These are phyloP conservation scores for Junco hyemalis DNA, from an alignment of 2,113 vertebrate species.

Conservation along the genomic window DNA sequence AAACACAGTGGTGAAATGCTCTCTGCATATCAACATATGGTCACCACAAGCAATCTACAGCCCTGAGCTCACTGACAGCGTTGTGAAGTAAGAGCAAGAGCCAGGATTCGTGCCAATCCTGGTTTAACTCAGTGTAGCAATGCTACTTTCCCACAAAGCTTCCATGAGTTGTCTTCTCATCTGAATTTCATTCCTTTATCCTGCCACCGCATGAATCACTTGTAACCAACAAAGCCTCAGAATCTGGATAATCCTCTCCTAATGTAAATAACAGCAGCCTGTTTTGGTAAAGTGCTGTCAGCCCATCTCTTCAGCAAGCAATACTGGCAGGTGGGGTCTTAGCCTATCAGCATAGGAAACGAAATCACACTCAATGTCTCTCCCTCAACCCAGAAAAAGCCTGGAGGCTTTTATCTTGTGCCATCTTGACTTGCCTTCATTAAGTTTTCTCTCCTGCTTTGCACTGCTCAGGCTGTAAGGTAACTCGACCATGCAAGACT, in stretches of 20 bases:
- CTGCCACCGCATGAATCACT: not conserved
- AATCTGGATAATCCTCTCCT: not conserved
- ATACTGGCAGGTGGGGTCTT: not conserved
- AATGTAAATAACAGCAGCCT: not conserved
- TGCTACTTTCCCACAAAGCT: not conserved
- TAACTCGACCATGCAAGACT: slow-evolving; percentile 10
- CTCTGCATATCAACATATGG: not conserved
- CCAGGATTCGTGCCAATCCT: not conserved
- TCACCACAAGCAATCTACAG: not conserved
- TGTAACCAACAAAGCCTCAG: not conserved
- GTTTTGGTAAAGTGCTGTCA: not conserved
- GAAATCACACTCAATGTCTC: not conserved
- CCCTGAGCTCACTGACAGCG: not conserved
- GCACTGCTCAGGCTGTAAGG: not conserved
- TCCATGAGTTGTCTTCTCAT: not conserved
- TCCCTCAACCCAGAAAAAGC: not conserved
- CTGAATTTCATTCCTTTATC: not conserved
- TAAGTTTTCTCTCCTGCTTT: slow-evolving; percentile 2
- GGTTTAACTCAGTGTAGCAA: not conserved
- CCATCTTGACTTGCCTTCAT: not conserved
- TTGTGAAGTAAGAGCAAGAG: not conserved
- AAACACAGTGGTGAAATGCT: not conserved
- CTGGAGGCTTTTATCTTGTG: not conserved
- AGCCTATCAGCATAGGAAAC: not conserved
- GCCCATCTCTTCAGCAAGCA: not conserved